phyloP scores from a whole-genome alignment of 1,140 invertebrate species.

The Drosophila subpulchrella region DNA sequence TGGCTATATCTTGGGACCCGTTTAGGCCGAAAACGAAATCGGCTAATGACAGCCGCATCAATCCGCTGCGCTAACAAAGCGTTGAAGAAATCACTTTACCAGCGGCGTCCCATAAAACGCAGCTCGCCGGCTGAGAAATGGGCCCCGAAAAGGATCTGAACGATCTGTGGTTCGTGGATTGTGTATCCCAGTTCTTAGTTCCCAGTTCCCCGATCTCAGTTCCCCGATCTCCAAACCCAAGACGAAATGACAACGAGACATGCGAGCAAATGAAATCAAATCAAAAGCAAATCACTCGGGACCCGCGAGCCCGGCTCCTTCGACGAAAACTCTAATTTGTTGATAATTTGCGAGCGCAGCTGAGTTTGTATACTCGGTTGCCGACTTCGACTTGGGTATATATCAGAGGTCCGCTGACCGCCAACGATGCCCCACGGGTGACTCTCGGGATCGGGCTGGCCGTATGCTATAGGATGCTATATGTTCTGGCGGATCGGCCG shows the following conservation, averaged over 20 bases:
- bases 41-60: constrained; percentile 82
- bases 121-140: constrained; percentile 33
- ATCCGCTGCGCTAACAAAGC: constrained; percentile 83
- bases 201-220: neutral
- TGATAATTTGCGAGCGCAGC: constrained; percentile 81
- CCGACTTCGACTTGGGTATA: neutral
- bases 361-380: constrained; percentile 10
- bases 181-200: constrained; percentile 10
- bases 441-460: constrained; percentile 10
- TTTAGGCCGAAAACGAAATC: constrained; percentile 75
- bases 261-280: constrained; percentile 77
- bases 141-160: constrained; percentile 25
- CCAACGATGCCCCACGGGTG: constrained; percentile 74
- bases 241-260: constrained; percentile 79
- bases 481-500: constrained; percentile 7
- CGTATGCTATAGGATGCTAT: neutral
- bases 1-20: constrained; percentile 41
- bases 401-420: constrained; percentile 45
- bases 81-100: constrained; percentile 84
- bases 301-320: constrained; percentile 36
- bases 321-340: constrained; percentile 84
- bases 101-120: constrained; percentile 75
- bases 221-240: constrained; percentile 19
- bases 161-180: neutral
- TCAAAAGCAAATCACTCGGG: constrained; percentile 50